phyloP scores from a whole-genome alignment of 2,113 vertebrate species.

The Podarcis cretensis region DNA sequence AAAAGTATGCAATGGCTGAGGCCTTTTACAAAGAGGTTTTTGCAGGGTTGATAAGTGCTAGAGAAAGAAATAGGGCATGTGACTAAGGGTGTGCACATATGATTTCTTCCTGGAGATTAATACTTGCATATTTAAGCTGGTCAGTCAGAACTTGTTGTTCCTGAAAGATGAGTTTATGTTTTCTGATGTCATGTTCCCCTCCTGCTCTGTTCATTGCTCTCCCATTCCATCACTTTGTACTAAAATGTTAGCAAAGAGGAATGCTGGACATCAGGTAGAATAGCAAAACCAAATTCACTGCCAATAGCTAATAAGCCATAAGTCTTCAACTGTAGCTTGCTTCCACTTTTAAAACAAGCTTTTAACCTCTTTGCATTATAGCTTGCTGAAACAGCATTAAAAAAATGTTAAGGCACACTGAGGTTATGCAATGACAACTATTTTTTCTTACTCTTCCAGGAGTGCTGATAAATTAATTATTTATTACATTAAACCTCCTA shows the following conservation, averaged over 20 bases:
- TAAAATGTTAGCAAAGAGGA: background rate
- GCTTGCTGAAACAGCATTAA: background rate
- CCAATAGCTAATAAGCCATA: background rate
- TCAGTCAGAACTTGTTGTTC: slow-evolving; percentile 6
- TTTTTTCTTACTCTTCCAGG: background rate
- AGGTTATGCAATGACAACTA: background rate
- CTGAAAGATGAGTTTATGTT: slow-evolving; percentile 2
- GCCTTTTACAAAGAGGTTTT: background rate
- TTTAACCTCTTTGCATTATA: background rate
- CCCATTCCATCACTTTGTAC: background rate
- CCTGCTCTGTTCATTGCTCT: background rate
- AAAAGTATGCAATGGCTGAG: background rate
- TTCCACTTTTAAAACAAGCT: background rate
- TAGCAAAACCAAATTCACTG: background rate
- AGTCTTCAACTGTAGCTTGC: background rate
- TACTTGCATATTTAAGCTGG: background rate
- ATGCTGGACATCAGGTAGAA: background rate
- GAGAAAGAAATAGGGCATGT: background rate
- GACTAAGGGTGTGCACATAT: background rate
- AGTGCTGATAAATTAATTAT: background rate
- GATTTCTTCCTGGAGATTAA: slow-evolving; percentile 5
- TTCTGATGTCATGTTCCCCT: background rate
- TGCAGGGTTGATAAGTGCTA: background rate
- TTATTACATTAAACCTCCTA: background rate
- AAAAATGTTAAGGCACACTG: background rate